A percentile compares a stretch with the other conserved stretches of the same genome.
Conservation (phyloP, 2,888 invertebrate genomes). For the Amblyjoppa proteus region DNA sequence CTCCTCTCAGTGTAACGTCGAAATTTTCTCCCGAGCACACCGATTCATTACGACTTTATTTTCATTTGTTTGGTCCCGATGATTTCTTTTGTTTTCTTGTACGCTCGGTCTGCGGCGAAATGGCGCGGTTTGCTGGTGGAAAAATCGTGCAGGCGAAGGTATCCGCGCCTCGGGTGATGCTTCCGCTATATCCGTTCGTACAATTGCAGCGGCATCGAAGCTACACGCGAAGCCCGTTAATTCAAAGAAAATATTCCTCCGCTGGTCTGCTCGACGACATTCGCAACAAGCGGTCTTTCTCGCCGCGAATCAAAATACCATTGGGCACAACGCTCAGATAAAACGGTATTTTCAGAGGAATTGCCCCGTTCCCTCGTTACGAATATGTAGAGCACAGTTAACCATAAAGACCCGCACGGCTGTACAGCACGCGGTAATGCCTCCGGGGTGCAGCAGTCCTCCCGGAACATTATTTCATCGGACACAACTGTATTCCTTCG, state of each 20-base stretch:
- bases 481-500: slow-evolving; percentile 16
- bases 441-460: not conserved
- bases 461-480: slow-evolving; percentile 10
- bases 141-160: not conserved
- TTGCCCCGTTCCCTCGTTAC: slow-evolving; percentile 53
- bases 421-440: not conserved
- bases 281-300: slow-evolving; percentile 53
- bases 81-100: not conserved
- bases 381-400: slow-evolving; percentile 18
- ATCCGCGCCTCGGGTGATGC: slow-evolving; percentile 30
- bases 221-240: slow-evolving; percentile 72
- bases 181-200: slow-evolving; percentile 39
- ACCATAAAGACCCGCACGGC: not conserved
- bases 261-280: slow-evolving; percentile 41
- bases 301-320: slow-evolving; percentile 53
- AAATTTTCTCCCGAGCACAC: no score
- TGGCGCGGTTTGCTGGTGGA: not conserved
- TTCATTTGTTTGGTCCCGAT: no score
- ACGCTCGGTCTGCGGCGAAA: not conserved
- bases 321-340: slow-evolving; percentile 33
- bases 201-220: slow-evolving; percentile 47
- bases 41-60: no score
- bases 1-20: no score
- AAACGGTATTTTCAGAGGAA: slow-evolving; percentile 69
- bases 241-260: slow-evolving; percentile 77